Base-by-base conservation (phyloP, 2,113 vertebrate species). In the Anguilla rostrata region DNA sequence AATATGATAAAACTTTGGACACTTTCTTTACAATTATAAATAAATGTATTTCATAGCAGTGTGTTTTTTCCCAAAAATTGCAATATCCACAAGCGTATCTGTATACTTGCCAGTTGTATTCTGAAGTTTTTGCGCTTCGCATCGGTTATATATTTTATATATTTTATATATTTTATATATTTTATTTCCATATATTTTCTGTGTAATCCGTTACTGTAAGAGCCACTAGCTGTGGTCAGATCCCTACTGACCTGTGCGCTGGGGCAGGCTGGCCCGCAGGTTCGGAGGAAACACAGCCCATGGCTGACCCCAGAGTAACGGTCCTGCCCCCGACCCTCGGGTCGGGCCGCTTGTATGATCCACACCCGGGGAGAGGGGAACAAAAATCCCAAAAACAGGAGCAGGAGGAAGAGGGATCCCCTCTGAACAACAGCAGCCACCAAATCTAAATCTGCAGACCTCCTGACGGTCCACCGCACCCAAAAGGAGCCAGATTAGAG, bases 271-370 rank as follows among this genome's bases (percentile, higher is more conserved):
- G 95, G 80, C 98, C 97, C 86, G 78, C 93, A 0, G 95, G 96
- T 89, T 95, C 93, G 0, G 97, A 98, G 94, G 95, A 98, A 12
- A 94, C 87, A 1, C 98, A 99, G 90, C 98, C 98, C 98, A 99
- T 96, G 92, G 90, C 93, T 90, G 86, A 46, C 22, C 15, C 15
- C 80, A 12, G 53, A 7, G 78, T 81, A 53, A 12, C 49, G 7
- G 63, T 26, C 20, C 63, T 79, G 49, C 43, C 43, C 34, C 83
- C 66, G 41, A 85, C 92, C 88, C 91, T 89, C 85, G 84, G 86
- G 81, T 87, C 91, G 88, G 82, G 87, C 88, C 1, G 39, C 84
- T 26, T 29, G 79, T 66, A 8, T 34, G 79, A 86, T 86, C 78
- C 85, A 18, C 78, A 34, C 26, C 22, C 49, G 57, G 66, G 11